Base-by-base conservation (phyloP, 2,888 invertebrate genomes). In the Venustoraphidia nigricollis region DNA sequence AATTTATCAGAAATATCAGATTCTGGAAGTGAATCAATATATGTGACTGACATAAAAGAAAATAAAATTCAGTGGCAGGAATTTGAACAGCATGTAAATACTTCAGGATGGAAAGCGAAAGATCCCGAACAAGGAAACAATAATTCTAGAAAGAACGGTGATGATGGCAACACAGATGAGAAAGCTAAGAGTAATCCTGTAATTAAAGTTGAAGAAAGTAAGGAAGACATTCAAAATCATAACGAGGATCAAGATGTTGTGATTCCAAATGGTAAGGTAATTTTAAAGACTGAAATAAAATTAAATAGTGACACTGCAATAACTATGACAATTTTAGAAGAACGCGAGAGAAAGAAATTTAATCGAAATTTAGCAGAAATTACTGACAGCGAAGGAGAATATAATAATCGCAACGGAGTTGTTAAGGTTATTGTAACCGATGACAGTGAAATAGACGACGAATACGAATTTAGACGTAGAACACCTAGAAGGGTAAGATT, bases 291-390 rank as follows among this genome's bases (percentile, higher is more conserved):
- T 1, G 87, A 88, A 69, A 85, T 88, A 34, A 79, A 86, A 58
- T 80, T 89, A 53, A 80, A 83, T 59, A 79, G 85, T 10, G 83
- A 86, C 51, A 84, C 85, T 0, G 82, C 83, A 0, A 79, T 89
- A 36, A 88, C 85, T 0, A 87, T 88, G 86, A 82, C 87, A 36
- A 84, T 89, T 47, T 69, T 88, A 17, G 88, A 89, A 62, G 81
- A 82, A 59, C 76, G 60, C 49, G 52, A 59, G n/a, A 53, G 56
- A 34, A 57, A 52, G 44, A 52, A 53, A 46, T 41, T 40, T 4
- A 57, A 55, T 40, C 17, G n/a, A 3, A 60, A 59, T 40, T 58
- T 27, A 27, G 27, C 27, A 27, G 27, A 27, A 27, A 27, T 27
- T 27, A 27, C 27, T 10, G 61, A 64, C 45, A 61, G 59, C 13